phyloP scores from a whole-genome alignment of 2,888 invertebrate genomes.

The Protodeltote pygarga region DNA sequence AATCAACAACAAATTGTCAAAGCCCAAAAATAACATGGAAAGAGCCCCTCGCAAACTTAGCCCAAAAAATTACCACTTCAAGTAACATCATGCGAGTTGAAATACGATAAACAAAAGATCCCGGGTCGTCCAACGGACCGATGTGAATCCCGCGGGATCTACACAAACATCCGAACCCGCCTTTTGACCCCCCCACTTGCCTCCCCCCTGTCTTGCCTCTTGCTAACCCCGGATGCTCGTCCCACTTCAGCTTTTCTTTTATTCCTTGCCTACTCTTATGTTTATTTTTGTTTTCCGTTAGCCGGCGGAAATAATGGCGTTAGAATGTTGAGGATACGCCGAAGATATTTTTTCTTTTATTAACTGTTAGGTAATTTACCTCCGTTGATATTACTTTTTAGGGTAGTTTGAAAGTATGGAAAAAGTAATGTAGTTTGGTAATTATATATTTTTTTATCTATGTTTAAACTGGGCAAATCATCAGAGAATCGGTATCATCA shows the following conservation, averaged over 20 bases:
- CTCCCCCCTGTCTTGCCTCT: constrained; percentile 61
- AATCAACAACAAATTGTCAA: neutral
- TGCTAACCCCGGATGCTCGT: constrained; percentile 76
- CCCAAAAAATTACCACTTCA: constrained; percentile 54
- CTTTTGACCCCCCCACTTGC: constrained; percentile 37
- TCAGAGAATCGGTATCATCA: too few relatives aligned
- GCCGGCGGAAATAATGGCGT: constrained; percentile 81
- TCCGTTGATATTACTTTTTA: constrained; percentile 16
- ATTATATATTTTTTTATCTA: too few relatives aligned
- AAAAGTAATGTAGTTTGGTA: too few relatives aligned
- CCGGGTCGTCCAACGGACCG: constrained; percentile 59
- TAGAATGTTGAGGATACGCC: constrained; percentile 64
- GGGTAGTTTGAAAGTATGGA: neutral
- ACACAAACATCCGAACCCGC: constrained; percentile 53
- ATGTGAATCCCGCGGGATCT: constrained; percentile 58
- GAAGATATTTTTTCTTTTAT: too few relatives aligned
- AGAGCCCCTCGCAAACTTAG: constrained; percentile 6
- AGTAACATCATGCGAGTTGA: constrained; percentile 62
- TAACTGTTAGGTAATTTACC: too few relatives aligned
- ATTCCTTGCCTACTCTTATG: constrained; percentile 82
- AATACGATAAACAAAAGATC: constrained; percentile 79
- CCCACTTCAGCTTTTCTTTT: constrained; percentile 84
- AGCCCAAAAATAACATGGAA: constrained; percentile 5
- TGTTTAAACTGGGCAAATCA: too few relatives aligned
- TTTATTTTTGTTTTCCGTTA: constrained; percentile 86